Evolutionary conservation across 2,888 invertebrate genomes (phyloP).

Genomic region (Pseudococcus jackbeardsleyi): DNA sequence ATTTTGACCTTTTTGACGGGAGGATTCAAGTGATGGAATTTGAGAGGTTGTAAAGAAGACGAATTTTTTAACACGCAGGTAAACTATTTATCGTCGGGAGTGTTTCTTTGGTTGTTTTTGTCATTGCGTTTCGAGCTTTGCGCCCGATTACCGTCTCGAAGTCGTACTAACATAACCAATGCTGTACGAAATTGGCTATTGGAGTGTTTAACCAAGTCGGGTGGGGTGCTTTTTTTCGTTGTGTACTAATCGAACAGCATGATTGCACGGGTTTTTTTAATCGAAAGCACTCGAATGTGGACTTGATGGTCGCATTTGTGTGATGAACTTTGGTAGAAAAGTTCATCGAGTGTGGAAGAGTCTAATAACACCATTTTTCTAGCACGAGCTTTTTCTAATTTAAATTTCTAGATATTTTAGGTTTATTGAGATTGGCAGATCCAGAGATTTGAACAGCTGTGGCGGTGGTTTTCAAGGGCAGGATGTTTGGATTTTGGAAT

Average conservation of each 20-base stretch:
- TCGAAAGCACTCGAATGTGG: not conserved
- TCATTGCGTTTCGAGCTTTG: not conserved
- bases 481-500: too few species aligned
- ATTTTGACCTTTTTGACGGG: not conserved
- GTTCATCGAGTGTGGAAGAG: not conserved
- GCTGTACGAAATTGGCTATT: not conserved
- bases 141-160: not conserved
- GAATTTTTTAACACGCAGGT: not conserved
- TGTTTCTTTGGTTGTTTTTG: conserved; percentile 26
- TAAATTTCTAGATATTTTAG: not conserved
- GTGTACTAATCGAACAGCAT: not conserved
- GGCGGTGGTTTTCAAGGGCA: too few species aligned
- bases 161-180: not conserved
- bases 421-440: too few species aligned
- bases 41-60: not conserved
- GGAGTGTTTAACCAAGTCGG: not conserved
- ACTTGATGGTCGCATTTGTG: too few species aligned
- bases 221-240: not conserved
- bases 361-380: not conserved
- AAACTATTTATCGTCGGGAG: conserved; percentile 4
- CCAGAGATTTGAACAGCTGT: too few species aligned
- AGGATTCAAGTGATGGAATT: not conserved
- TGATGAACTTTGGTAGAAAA: not conserved
- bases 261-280: not conserved
- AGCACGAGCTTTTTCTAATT: not conserved